These are phyloP conservation scores for Mellivora capensis DNA, from an alignment of 2,113 vertebrate genomes.

Conservation along the genomic window DNA sequence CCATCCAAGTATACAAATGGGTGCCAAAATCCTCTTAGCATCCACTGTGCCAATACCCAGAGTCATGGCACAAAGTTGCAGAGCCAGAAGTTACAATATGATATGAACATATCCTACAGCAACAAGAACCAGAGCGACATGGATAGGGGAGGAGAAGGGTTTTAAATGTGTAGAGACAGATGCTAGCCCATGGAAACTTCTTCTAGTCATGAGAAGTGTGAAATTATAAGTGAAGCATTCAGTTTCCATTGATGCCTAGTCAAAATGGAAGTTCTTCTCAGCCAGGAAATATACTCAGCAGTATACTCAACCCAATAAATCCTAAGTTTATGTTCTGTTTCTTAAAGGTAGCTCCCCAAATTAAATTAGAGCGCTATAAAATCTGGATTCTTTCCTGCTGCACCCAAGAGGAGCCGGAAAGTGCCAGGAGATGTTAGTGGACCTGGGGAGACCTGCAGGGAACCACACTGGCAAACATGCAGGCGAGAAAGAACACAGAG, in stretches of 20 bases:
- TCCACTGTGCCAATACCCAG: background rate
- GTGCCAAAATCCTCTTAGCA: background rate
- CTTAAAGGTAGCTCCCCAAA: background rate
- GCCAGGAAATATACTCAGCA: background rate
- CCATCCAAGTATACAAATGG: background rate
- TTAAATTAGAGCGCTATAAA: background rate
- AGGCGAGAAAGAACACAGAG: background rate
- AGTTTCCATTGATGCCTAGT: background rate
- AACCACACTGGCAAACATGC: background rate
- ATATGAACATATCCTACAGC: background rate
- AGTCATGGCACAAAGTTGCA: background rate
- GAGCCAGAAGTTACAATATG: background rate
- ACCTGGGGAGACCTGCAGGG: background rate
- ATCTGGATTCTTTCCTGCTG: background rate
- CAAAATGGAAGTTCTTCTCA: conserved; percentile 11
- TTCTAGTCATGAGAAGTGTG: background rate
- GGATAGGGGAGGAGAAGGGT: background rate
- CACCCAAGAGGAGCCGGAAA: background rate
- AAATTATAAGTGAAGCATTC: background rate
- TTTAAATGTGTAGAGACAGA: background rate
- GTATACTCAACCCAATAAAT: background rate
- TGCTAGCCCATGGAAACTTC: background rate
- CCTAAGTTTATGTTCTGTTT: background rate
- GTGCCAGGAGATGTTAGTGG: background rate
- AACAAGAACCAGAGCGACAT: background rate